Percentiles rank a stretch among this genome's conserved stretches.
Evolutionary conservation across 2,797 vertebrate genomes (phyloP).

Genomic region (Falco concolor): DNA sequence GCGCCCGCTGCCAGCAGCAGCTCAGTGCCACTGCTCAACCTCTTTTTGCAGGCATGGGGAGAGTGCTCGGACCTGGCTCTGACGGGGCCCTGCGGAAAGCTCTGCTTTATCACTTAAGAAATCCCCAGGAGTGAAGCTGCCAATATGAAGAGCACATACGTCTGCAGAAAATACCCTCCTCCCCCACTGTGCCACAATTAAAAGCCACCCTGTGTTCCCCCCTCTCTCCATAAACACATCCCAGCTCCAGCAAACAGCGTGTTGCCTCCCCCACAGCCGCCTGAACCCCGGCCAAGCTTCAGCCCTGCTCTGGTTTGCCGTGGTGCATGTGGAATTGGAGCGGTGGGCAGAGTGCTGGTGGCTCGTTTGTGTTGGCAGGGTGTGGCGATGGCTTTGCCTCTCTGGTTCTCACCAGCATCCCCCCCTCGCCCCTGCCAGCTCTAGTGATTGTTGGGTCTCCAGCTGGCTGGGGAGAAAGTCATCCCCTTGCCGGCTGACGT

Average conservation of each 20-base stretch:
- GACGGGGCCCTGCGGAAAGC: neutral
- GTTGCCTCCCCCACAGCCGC: neutral
- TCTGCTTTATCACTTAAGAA: neutral
- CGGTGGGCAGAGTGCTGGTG: neutral
- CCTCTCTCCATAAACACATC: neutral
- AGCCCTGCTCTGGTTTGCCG: neutral
- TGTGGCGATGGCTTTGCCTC: neutral
- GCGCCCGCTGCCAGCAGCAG: neutral
- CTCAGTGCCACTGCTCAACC: neutral
- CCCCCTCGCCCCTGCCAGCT: neutral
- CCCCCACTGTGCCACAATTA: neutral
- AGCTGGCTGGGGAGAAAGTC: neutral
- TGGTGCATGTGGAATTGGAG: neutral
- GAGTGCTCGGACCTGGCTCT: neutral
- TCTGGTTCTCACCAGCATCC: accelerated
- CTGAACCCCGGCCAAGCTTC: neutral
- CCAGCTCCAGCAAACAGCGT: neutral
- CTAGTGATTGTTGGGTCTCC: neutral
- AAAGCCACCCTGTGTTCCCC: neutral
- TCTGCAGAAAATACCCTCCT: neutral
- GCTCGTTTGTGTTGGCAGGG: neutral
- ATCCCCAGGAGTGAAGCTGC: neutral
- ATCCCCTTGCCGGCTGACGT: neutral
- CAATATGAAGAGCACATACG: neutral
- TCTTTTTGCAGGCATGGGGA: neutral